These are phyloP conservation scores for Drosophila mayaguana DNA, from an alignment of 2,888 invertebrate genomes.

Conservation along the genomic window DNA sequence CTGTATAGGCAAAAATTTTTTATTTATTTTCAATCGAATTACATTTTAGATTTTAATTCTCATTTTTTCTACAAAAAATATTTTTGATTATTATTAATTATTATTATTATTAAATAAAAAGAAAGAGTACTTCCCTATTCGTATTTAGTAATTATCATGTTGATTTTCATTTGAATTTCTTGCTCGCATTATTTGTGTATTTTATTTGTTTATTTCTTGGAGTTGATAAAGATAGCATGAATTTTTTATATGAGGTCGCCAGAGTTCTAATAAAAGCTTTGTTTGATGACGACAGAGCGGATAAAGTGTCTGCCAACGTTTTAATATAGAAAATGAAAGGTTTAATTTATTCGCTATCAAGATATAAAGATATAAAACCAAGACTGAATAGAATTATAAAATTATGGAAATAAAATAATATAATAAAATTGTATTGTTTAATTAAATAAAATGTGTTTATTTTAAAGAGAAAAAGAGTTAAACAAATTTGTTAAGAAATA, in stretches of 20 bases:
- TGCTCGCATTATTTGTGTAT: constrained; percentile 11
- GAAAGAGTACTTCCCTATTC: background rate
- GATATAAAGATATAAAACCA: background rate
- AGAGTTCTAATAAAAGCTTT: constrained; percentile 7
- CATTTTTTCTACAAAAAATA: too few species aligned
- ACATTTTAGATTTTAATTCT: too few species aligned
- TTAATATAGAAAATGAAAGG: background rate
- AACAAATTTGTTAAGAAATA: too few species aligned
- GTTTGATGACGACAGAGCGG: constrained; percentile 5
- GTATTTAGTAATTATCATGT: background rate
- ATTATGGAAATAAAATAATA: too few species aligned
- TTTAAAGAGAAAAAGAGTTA: too few species aligned
- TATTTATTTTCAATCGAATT: background rate
- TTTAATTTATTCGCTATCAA: background rate
- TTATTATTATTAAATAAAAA: too few species aligned
- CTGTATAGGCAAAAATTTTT: background rate
- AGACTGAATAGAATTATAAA: too few species aligned
- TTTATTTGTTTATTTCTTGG: constrained; percentile 18
- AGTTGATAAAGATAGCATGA: constrained; percentile 16
- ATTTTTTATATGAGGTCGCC: background rate
- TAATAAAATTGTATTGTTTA: too few species aligned
- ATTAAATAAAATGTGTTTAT: background rate
- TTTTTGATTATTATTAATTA: too few species aligned
- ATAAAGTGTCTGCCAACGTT: background rate
- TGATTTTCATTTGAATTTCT: background rate